Conservation (phyloP, 1,140 invertebrate species). For the Arion vulgaris region DNA sequence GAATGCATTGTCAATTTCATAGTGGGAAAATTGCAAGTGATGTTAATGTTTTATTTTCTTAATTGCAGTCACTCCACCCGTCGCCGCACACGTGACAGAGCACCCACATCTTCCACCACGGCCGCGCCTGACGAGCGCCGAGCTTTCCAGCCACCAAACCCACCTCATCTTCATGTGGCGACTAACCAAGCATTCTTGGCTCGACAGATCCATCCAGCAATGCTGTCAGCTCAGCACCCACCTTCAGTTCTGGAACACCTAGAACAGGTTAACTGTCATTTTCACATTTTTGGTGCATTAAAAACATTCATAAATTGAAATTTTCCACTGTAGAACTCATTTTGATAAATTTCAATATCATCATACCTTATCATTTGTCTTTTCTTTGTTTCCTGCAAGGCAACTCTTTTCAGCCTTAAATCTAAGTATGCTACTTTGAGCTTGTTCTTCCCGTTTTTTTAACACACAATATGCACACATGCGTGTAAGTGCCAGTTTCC, state of each 20-base stretch:
- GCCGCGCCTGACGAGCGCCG: conserved; percentile 60
- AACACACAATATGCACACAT: too few relatives aligned
- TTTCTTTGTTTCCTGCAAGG: too few relatives aligned
- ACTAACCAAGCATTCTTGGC: conserved; percentile 38
- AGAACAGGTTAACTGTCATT: conserved; percentile 24
- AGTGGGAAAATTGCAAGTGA: too few relatives aligned
- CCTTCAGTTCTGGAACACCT: conserved; percentile 25
- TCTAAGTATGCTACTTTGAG: too few relatives aligned
- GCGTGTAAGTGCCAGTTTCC: too few relatives aligned
- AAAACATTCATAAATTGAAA: too few relatives aligned
- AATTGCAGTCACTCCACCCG: conserved; percentile 54
- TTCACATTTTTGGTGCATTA: not conserved
- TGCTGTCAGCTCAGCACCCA: conserved; percentile 46
- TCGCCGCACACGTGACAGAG: conserved; percentile 52
- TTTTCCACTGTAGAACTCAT: too few relatives aligned
- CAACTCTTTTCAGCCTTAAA: too few relatives aligned
- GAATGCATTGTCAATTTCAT: too few relatives aligned
- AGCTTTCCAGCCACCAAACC: conserved; percentile 65
- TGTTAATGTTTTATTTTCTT: not conserved
- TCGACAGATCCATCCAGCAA: conserved; percentile 59
- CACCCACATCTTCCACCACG: conserved; percentile 48
- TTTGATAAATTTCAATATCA: too few relatives aligned
- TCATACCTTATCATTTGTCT: too few relatives aligned
- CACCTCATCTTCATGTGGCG: conserved; percentile 33
- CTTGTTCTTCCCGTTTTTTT: too few relatives aligned